phyloP scores from a whole-genome alignment of 35 echinoderm and acorn worm species.

The Ophiothrix spiculata region DNA sequence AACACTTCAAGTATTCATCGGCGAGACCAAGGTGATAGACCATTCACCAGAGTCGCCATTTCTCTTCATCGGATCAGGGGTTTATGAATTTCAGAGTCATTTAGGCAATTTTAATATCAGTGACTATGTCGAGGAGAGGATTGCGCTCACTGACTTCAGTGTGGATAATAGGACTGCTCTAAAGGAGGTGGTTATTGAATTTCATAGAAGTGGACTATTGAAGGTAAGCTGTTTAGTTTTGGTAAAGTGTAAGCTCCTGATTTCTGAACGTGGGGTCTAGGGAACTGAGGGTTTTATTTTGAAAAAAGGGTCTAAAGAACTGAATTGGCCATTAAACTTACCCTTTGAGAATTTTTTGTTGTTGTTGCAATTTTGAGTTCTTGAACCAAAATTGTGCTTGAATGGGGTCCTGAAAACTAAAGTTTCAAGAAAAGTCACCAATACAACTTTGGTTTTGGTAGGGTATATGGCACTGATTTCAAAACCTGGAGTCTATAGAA shows the following conservation, averaged over 20 bases:
- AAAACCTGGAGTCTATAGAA: too few species aligned
- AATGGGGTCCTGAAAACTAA: too few species aligned
- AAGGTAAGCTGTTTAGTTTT: neutral
- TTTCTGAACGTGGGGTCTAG: neutral
- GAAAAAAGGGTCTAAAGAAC: neutral
- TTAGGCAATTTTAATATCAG: constrained; percentile 79
- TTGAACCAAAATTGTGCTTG: neutral
- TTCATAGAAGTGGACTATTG: constrained; percentile 30
- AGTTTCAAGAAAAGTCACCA: too few species aligned
- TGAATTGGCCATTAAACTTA: neutral
- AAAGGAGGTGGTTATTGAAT: constrained; percentile 15
- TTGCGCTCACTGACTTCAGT: constrained; percentile 30
- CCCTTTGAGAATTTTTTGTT: neutral
- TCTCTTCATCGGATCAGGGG: constrained; percentile 55
- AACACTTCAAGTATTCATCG: neutral
- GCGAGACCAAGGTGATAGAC: constrained; percentile 35
- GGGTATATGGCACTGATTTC: too few species aligned
- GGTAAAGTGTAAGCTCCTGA: neutral
- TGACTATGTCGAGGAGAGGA: constrained; percentile 63
- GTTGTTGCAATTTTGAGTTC: neutral
- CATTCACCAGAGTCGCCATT: constrained; percentile 65
- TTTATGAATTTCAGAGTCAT: constrained; percentile 8
- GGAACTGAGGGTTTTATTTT: constrained; percentile 13
- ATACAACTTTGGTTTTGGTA: too few species aligned
- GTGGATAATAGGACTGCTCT: constrained; percentile 1